These are phyloP conservation scores for Drosophila varians DNA, from an alignment of 1,140 invertebrate genomes.

Conservation along the genomic window DNA sequence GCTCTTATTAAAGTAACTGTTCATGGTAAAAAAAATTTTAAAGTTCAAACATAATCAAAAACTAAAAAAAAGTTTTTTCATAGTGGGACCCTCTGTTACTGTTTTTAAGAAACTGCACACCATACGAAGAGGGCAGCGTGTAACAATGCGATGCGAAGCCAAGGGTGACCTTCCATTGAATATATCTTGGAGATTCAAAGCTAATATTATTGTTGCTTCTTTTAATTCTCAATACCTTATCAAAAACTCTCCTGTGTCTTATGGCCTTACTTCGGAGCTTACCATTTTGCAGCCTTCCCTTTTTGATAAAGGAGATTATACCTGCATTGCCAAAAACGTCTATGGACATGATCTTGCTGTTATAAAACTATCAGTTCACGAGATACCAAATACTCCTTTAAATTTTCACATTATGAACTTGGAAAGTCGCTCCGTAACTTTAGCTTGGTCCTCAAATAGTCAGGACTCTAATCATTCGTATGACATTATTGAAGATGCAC, in stretches of 20 bases:
- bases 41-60: background rate
- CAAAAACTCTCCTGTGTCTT: constrained; percentile 84
- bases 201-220: constrained; percentile 84
- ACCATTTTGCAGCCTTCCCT: constrained; percentile 86
- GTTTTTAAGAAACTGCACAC: constrained; percentile 85
- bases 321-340: constrained; percentile 88
- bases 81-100: constrained; percentile 73
- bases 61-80: background rate
- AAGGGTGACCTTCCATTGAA: constrained; percentile 93
- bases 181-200: constrained; percentile 87
- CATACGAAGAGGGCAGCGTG: constrained; percentile 87
- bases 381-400: constrained; percentile 87
- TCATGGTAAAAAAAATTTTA: constrained; percentile 87
- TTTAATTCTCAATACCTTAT: constrained; percentile 85
- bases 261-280: constrained; percentile 86
- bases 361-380: constrained; percentile 88
- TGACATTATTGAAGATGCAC: constrained; percentile 82
- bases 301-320: constrained; percentile 88
- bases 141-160: constrained; percentile 90
- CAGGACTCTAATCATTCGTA: constrained; percentile 50
- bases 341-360: constrained; percentile 88
- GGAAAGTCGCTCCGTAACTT: constrained; percentile 85
- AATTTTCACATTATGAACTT: constrained; percentile 86
- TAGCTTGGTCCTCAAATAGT: constrained; percentile 85
- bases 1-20: constrained; percentile 90